A percentile compares a stretch with the other conserved stretches of the same genome.
phyloP scores from a whole-genome alignment of 2,888 invertebrate genomes.

The Plemyria rubiginata region DNA sequence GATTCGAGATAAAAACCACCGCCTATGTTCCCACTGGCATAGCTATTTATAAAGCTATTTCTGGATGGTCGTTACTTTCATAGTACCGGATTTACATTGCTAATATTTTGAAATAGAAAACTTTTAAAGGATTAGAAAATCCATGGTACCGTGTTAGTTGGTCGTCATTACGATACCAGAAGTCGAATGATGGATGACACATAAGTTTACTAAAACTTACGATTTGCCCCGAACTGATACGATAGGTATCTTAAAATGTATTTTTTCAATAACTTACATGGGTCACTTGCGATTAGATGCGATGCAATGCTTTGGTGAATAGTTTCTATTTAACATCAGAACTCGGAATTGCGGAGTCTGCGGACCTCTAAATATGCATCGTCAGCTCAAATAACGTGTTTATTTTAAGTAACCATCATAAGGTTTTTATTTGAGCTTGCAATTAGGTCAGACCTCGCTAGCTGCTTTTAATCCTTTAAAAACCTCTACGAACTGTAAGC shows the following conservation, averaged over 20 bases:
- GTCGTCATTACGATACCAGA: no score
- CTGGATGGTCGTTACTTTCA: constrained; percentile 36
- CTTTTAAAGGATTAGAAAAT: not conserved
- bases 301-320: no score
- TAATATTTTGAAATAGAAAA: constrained; percentile 3
- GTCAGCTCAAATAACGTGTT: constrained; percentile 24
- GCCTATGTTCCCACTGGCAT: constrained; percentile 40
- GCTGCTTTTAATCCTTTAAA: constrained; percentile 62
- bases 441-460: constrained; percentile 47
- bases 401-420: constrained; percentile 29
- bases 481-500: constrained; percentile 57
- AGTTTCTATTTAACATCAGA: no score
- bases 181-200: no score
- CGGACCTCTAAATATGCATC: not conserved
- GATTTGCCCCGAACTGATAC: no score
- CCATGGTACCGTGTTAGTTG: not conserved
- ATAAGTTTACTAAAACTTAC: no score
- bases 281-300: no score
- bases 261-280: no score
- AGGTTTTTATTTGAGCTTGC: constrained; percentile 42
- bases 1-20: constrained; percentile 44
- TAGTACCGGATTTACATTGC: constrained; percentile 32
- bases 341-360: no score
- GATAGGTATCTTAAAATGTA: no score
- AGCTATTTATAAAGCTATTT: constrained; percentile 43